Conservation (phyloP, 2,888 invertebrate genomes). For the Silvanus unidentatus region DNA sequence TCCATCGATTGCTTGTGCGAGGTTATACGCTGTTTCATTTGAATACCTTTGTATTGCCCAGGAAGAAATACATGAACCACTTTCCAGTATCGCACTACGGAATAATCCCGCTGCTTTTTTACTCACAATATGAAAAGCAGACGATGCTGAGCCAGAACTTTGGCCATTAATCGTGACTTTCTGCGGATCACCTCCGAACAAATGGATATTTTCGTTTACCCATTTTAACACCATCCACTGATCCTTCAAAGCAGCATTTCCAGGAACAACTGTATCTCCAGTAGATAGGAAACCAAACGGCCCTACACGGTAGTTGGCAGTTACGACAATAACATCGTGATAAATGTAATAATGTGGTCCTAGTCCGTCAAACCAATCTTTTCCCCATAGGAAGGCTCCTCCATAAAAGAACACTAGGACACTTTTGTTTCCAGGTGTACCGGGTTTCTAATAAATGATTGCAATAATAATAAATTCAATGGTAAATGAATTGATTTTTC, state of each 20-base stretch:
- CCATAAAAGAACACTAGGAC: constrained; percentile 1
- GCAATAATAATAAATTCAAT: background rate
- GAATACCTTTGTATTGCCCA: constrained; percentile 19
- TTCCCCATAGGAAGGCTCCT: background rate
- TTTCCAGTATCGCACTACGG: constrained; percentile 12
- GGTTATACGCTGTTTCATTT: constrained; percentile 16
- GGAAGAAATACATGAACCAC: constrained; percentile 11
- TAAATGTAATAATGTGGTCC: background rate
- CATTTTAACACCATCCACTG: background rate
- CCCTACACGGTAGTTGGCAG: constrained; percentile 1
- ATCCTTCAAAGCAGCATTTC: background rate
- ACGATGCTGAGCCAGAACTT: background rate
- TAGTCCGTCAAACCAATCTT: too few species aligned
- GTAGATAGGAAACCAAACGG: constrained; percentile 8
- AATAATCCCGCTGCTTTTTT: background rate
- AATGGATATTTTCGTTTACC: background rate
- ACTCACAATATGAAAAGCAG: background rate
- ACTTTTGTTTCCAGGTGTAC: background rate
- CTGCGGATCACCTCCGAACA: constrained; percentile 2
- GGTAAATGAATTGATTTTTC: too few species aligned
- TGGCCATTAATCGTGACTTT: background rate
- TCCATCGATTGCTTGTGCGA: background rate
- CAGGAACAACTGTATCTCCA: background rate
- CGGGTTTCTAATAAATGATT: too few species aligned
- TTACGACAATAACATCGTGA: background rate